Evolutionary conservation across 2,113 vertebrate genomes (phyloP).

Genomic region (Neoarius graeffei): DNA sequence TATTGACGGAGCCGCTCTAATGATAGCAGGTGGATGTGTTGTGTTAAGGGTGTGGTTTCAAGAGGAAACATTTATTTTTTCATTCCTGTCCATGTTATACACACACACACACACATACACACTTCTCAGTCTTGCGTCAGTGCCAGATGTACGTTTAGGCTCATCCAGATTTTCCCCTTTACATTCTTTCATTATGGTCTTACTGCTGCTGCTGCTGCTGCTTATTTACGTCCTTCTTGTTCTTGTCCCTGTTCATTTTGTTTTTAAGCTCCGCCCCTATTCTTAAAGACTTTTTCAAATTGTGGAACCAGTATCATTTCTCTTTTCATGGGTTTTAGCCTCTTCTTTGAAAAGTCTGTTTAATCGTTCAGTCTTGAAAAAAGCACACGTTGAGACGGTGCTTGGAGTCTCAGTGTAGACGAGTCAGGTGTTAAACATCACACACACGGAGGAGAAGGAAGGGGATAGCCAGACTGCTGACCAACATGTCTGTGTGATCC

Average conservation of each 20-base stretch:
- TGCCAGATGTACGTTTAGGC: too few species aligned
- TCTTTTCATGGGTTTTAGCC: background rate
- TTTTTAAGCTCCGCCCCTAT: too few species aligned
- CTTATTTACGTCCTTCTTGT: background rate
- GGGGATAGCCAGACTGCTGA: background rate
- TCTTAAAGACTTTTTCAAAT: too few species aligned
- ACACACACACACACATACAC: too few species aligned
- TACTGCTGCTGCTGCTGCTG: background rate
- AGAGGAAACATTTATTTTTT: conserved; percentile 61
- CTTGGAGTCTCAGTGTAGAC: background rate
- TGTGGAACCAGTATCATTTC: background rate
- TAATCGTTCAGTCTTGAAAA: background rate
- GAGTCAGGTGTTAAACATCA: background rate
- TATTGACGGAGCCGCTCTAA: background rate
- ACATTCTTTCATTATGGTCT: background rate
- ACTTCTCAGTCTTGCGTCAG: background rate
- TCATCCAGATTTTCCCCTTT: background rate
- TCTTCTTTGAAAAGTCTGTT: background rate
- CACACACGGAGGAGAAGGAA: background rate
- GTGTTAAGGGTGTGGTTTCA: background rate
- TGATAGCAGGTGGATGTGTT: conserved; percentile 33
- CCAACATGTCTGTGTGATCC: background rate
- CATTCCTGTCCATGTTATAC: conserved; percentile 49
- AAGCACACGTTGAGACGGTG: background rate
- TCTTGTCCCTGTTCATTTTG: background rate